Base-by-base conservation (phyloP, 2,113 vertebrate genomes). In the Brachyhypopomus gauderio region DNA sequence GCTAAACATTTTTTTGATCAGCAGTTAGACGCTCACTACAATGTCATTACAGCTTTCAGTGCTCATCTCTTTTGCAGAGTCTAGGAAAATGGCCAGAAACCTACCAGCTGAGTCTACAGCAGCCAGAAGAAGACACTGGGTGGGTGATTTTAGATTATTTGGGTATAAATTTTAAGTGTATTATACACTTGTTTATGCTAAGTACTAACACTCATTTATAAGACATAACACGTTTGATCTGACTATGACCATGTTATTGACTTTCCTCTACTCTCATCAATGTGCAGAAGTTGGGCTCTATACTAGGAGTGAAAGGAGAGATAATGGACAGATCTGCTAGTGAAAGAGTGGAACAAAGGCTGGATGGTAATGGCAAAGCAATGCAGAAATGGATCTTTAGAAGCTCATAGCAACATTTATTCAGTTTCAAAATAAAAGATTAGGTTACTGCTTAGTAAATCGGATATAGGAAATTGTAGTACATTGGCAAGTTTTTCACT, bases 1-100 rank as follows among this genome's bases (percentile, higher is more conserved):
- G 12, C 45, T 52, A 52, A 52, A 52, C n/a, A n/a, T n/a, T n/a
- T n/a, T n/a, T n/a, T n/a, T n/a, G n/a, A 22, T 55, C 16, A 64
- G 12, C 25, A 30, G 9, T 19, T 19, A 30, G 38, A 63, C 11
- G 17, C 23, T 75, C 58, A 45, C 67, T 45, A 70, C 45, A 30
- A 30, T 30, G 30, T 1, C 30, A 30, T 30, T 30, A 30, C 30
- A 30, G 30, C 30, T 30, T 41, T 30, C 2, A 66, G 25, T 62
- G 34, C 12, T 52, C 59, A 16, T 81, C 20, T 75, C 8, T 81
- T n/a, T n/a, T 70, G 22, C 72, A 81, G 72, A 58, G 48, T 56
- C 23, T 55, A 74, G 27, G 52, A 60, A 66, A 62, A 79, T 70
- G 34, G 20, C n/a, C 3, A 38, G 36, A 48, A 79, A 80, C 19